These are phyloP conservation scores for Hypomecis atomaria DNA, from an alignment of 2,888 invertebrate genomes.

Conservation along the genomic window DNA sequence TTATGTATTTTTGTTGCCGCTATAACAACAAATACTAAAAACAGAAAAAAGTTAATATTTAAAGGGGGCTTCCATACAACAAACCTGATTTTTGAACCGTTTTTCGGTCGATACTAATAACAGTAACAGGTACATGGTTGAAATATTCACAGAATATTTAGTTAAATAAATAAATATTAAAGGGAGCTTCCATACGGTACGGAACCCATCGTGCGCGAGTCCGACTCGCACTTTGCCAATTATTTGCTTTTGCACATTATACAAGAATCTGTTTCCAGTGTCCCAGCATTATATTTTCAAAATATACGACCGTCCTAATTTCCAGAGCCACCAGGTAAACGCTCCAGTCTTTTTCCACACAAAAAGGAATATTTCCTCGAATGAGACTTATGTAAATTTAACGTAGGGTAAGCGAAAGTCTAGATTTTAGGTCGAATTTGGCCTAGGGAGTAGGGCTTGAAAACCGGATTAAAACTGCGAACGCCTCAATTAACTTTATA, in stretches of 20 bases:
- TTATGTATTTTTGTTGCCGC: too few relatives aligned
- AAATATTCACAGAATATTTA: too few relatives aligned
- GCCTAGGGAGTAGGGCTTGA: not conserved
- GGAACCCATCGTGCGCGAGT: too few relatives aligned
- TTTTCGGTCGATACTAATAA: too few relatives aligned
- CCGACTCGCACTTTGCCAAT: too few relatives aligned
- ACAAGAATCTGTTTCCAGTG: not conserved
- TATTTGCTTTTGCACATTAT: not conserved
- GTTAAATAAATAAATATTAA: too few relatives aligned
- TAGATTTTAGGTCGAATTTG: slow-evolving; percentile 16
- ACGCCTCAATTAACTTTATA: not conserved
- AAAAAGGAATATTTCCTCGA: slow-evolving; percentile 23
- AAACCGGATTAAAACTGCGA: not conserved
- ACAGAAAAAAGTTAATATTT: too few relatives aligned
- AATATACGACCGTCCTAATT: slow-evolving; percentile 14
- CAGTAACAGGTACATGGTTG: too few relatives aligned
- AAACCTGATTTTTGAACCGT: too few relatives aligned
- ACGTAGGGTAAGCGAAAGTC: slow-evolving; percentile 36
- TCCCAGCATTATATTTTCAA: slow-evolving; percentile 11
- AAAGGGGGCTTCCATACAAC: too few relatives aligned
- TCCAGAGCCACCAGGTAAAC: slow-evolving; percentile 13
- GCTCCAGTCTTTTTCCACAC: slow-evolving; percentile 12
- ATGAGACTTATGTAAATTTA: slow-evolving; percentile 39
- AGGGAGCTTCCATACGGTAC: too few relatives aligned
- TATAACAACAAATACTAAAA: too few relatives aligned